Percentiles rank a stretch among this genome's conserved stretches.
These are phyloP conservation scores for Halocynthia roretzi DNA, from an alignment of 23 tunicate genomes.

Conservation along the genomic window DNA sequence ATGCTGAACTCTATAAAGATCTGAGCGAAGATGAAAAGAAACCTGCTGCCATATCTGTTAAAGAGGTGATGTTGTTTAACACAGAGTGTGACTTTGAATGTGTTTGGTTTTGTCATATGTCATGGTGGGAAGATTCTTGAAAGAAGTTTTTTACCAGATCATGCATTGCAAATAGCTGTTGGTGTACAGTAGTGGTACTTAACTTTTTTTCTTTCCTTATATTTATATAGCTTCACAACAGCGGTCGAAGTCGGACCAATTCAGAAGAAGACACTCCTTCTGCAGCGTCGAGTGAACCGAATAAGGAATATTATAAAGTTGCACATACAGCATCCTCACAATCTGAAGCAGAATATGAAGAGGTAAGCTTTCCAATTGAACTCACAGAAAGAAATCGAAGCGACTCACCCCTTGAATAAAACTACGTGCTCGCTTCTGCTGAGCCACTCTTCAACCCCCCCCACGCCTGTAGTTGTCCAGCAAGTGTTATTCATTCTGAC, in stretches of 20 bases:
- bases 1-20: slow-evolving; percentile 11
- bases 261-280: slow-evolving; percentile 4
- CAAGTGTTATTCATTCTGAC: background rate
- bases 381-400: no score
- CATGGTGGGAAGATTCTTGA: background rate
- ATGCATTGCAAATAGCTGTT: background rate
- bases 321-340: slow-evolving; percentile 7
- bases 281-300: slow-evolving; percentile 9
- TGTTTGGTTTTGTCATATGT: background rate
- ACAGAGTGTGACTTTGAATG: background rate
- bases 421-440: no score
- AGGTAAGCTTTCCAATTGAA: no score
- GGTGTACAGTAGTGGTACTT: no score
- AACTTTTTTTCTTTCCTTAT: no score
- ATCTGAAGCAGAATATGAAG: no score
- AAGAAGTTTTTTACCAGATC: background rate
- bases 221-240: no score
- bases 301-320: slow-evolving; percentile 20
- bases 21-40: background rate
- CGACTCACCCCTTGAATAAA: no score
- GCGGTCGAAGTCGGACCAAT: no score
- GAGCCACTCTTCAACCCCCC: no score
- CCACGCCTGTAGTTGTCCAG: no score
- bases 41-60: background rate
- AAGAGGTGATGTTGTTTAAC: background rate